These are phyloP conservation scores for Micropoecilia bifurca DNA, from an alignment of 2,797 vertebrate genomes.

Conservation along the genomic window DNA sequence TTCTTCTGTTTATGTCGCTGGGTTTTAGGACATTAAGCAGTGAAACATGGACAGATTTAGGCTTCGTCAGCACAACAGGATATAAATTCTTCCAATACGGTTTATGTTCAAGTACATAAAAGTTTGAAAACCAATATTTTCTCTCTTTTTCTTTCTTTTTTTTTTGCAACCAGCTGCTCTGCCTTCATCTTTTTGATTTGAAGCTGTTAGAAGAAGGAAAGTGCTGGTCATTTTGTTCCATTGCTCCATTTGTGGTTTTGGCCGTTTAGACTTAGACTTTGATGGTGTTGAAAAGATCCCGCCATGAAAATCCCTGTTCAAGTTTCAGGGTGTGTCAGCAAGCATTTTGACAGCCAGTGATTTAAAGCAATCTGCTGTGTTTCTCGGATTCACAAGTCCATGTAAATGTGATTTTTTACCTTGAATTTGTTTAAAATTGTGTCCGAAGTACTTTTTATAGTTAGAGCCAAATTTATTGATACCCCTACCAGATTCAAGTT, in stretches of 20 bases:
- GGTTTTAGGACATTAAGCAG: background rate
- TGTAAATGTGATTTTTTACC: background rate
- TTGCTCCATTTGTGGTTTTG: background rate
- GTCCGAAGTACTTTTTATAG: no score
- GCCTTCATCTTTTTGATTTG: background rate
- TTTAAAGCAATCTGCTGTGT: background rate
- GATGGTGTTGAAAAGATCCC: background rate
- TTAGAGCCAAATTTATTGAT: background rate
- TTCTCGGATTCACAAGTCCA: background rate
- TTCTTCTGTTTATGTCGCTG: background rate
- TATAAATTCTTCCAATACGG: background rate
- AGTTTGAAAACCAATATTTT: background rate
- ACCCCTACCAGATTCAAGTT: background rate
- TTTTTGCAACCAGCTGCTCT: background rate
- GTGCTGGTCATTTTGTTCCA: background rate
- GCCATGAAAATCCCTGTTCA: background rate
- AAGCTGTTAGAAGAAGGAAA: background rate
- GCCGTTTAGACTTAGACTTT: background rate
- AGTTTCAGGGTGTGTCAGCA: background rate
- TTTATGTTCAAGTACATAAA: no score
- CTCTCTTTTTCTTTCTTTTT: background rate
- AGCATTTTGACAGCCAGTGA: background rate
- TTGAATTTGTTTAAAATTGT: background rate
- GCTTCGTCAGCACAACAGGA: background rate
- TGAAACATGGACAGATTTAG: background rate